Conservation (phyloP, 2,888 invertebrate species). For the Torymus auratus region DNA sequence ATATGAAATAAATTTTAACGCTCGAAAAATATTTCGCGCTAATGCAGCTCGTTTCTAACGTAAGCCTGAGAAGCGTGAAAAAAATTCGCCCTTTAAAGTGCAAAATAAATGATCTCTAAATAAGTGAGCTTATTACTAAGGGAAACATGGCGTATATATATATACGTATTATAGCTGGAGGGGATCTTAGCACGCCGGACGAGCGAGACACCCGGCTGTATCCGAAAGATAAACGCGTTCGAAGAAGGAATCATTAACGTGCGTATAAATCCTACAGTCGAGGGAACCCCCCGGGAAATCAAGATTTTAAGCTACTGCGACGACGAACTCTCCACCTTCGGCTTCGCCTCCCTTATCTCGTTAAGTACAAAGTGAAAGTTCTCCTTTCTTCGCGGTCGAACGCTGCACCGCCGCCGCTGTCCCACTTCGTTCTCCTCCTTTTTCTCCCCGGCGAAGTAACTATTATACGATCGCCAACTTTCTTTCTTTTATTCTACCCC, state of each 20-base stretch:
- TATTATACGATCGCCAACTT: no score
- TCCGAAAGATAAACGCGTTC: conserved; percentile 1
- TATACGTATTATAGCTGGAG: no score
- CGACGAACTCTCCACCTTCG: not conserved
- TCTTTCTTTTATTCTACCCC: no score
- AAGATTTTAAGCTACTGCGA: conserved; percentile 44
- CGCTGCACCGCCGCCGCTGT: not conserved
- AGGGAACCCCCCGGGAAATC: conserved; percentile 42
- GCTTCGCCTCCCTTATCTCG: conserved; percentile 34
- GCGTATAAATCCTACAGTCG: conserved; percentile 32
- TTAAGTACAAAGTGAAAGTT: conserved; percentile 53
- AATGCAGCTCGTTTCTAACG: no score
- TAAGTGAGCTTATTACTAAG: not conserved
- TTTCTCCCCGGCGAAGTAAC: no score
- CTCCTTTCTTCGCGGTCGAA: conserved; percentile 19
- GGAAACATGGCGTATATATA: not conserved
- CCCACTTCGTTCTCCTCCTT: conserved; percentile 21
- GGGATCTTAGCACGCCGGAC: no score
- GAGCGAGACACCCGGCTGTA: not conserved
- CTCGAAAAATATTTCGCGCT: no score
- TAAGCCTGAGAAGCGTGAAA: no score
- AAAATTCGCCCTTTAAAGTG: no score
- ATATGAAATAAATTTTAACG: no score
- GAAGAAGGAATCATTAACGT: conserved; percentile 42
- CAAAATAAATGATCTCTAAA: not conserved